Evolutionary conservation across 2,113 vertebrate genomes (phyloP).

Genomic region (Pomatostomus ruficeps): DNA sequence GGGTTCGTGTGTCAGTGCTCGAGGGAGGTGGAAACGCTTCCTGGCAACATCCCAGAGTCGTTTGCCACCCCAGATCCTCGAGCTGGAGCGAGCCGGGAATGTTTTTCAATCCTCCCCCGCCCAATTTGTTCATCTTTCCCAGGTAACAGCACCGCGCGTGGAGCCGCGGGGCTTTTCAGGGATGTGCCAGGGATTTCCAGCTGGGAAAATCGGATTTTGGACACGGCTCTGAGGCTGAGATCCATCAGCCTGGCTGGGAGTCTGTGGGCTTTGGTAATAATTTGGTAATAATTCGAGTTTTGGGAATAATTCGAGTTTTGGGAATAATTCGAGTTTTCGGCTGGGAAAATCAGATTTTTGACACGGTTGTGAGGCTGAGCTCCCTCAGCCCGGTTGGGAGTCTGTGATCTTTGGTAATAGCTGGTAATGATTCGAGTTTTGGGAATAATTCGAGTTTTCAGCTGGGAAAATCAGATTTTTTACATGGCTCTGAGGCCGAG

Average conservation of each 20-base stretch:
- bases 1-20: not conserved
- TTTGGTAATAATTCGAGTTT: no score
- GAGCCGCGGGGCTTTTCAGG: not conserved
- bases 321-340: no score
- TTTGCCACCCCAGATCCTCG: slow-evolving; percentile 26
- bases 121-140: not conserved
- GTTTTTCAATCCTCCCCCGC: slow-evolving; percentile 9
- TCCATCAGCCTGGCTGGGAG: not conserved
- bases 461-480: no score
- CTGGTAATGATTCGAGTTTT: no score
- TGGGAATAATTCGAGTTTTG: no score
- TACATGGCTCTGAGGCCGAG: no score
- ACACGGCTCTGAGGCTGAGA: not conserved
- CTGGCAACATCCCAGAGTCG: slow-evolving; percentile 47
- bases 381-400: no score
- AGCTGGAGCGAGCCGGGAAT: not conserved
- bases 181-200: not conserved
- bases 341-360: no score
- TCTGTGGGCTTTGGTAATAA: not conserved
- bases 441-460: no score
- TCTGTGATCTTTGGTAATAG: no score
- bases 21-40: slow-evolving; percentile 35
- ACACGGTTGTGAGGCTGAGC: no score
- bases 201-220: not conserved
- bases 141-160: not conserved